Evolutionary conservation across 1,140 invertebrate species (phyloP).

Genomic region (Zophobas atratus): DNA sequence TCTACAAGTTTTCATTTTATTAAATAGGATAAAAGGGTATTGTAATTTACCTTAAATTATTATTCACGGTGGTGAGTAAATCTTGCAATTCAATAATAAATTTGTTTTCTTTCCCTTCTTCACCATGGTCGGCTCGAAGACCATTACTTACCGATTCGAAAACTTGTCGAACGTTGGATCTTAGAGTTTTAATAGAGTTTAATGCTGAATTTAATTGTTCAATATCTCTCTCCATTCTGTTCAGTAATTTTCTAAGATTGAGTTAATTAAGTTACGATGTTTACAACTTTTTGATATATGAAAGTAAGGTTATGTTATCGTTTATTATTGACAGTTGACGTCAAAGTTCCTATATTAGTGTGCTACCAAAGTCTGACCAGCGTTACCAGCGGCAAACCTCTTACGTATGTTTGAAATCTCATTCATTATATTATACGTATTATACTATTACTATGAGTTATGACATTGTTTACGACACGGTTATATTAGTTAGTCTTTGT

Average conservation of each 20-base stretch:
- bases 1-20: conserved; percentile 67
- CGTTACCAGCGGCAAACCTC: no score
- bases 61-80: conserved; percentile 80
- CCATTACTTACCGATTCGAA: conserved; percentile 87
- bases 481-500: no score
- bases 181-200: conserved; percentile 80
- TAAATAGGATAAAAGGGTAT: conserved; percentile 26
- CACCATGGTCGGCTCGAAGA: conserved; percentile 80
- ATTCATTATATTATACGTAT: no score
- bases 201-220: conserved; percentile 83
- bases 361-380: no score
- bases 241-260: neutral
- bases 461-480: no score
- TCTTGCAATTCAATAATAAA: conserved; percentile 87
- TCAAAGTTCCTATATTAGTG: no score
- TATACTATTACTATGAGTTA: no score
- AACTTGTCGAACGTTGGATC: conserved; percentile 86
- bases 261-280: neutral
- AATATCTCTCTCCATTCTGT: conserved; percentile 68
- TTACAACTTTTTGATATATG: neutral
- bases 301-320: neutral
- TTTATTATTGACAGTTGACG: neutral
- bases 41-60: conserved; percentile 78
- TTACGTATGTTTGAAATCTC: no score
- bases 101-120: conserved; percentile 83